Evolutionary conservation across 1,140 invertebrate genomes (phyloP), one percentile per base, ranked within the genome.

Genomic region (Drosophila kohkoa): DNA sequence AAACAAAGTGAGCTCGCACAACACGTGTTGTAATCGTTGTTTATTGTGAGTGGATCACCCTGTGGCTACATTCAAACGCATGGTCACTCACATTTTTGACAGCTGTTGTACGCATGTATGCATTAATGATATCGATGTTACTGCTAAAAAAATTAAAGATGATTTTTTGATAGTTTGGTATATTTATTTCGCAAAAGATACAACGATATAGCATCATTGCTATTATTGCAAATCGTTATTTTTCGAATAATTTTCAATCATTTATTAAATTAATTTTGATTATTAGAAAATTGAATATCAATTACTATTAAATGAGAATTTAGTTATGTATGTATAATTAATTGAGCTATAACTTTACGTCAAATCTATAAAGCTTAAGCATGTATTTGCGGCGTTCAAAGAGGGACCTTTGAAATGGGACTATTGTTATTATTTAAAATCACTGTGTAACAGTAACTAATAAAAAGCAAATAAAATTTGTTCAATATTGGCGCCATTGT

Each of bases 11-110:
- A 79, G 30, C 60, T 63, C 55, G 30, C 60, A 64, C 55, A 88
- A 55, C 80, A 87, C 83, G 85, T 88, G 83, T 76, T 87, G 85
- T 49, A 64, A 75, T 65, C 52, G 62, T 38, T 49, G 32, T 65
- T 74, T 60, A 68, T 68, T 5, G 32, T 46, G 49, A 5, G 13
- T 28, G 15, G 60, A 30, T 28, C 57, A 74, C 71, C 71, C 65
- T 69, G 49, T 69, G 3, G 1, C 10, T 38, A 5, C 6, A n/a
- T 49, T 41, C 8, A 41, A 60, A 11, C 10, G 3, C 11, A 69
- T 69, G 71, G 71, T 74, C 71, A 74, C 66, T 46, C 65, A 6
- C 5, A 32, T 54, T 41, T 69, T 48, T 69, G 65, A 74, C 71
- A 62, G 41, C 65, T 74, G 71, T 69, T 68, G 7, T 38, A 8